These are phyloP conservation scores for Ptychadena robeensis DNA, from an alignment of 2,797 vertebrate species.

Conservation along the genomic window DNA sequence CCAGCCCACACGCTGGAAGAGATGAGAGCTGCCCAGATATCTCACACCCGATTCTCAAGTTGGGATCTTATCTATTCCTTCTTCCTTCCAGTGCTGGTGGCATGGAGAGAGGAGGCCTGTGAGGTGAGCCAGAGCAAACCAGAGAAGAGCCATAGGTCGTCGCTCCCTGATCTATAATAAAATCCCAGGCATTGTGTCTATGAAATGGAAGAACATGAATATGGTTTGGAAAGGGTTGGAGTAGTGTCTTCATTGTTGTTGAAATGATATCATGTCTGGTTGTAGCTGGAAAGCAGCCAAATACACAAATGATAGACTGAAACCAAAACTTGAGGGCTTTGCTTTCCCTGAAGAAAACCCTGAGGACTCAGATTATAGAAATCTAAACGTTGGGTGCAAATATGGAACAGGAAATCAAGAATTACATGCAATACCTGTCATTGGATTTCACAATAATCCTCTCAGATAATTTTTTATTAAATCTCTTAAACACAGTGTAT, in stretches of 20 bases:
- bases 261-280: constrained; percentile 97
- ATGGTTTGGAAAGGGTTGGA: not conserved
- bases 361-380: not conserved
- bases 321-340: not conserved
- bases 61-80: no score
- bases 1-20: no score
- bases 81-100: no score
- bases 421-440: not conserved
- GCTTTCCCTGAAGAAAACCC: not conserved
- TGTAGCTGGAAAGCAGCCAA: constrained; percentile 89
- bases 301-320: constrained; percentile 74
- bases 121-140: no score
- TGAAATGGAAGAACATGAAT: not conserved
- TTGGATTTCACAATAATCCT: not conserved
- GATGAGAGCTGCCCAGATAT: no score
- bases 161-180: no score
- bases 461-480: no score
- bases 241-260: constrained; percentile 73
- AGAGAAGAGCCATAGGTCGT: no score
- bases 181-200: not conserved
- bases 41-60: no score
- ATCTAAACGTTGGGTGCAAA: not conserved
- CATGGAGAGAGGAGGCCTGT: no score
- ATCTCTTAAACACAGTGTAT: not conserved
- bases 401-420: not conserved